Conservation (phyloP, 2,888 invertebrate genomes). For the Villa cingulata region DNA sequence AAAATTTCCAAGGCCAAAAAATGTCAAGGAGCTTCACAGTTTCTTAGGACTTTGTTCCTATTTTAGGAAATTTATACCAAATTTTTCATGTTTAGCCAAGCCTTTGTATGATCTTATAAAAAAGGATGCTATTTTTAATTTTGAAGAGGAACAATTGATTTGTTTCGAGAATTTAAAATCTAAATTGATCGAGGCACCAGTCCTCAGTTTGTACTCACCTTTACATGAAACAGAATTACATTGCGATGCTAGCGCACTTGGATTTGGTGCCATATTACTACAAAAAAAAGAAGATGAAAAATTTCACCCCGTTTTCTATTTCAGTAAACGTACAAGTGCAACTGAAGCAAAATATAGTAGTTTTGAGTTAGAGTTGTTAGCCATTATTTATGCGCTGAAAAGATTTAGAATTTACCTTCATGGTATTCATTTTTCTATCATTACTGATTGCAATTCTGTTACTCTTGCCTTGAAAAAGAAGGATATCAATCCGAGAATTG, state of each 20-base stretch:
- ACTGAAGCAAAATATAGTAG: not conserved
- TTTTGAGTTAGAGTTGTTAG: too few relatives aligned
- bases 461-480: not conserved
- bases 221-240: too few relatives aligned
- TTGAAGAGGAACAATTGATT: not conserved
- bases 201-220: not conserved
- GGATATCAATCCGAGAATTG: too few relatives aligned
- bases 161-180: not conserved
- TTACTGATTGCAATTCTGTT: not conserved
- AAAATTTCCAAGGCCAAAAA: not conserved
- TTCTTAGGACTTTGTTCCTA: not conserved
- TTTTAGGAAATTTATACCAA: not conserved
- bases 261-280: not conserved
- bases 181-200: not conserved
- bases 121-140: not conserved
- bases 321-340: not conserved
- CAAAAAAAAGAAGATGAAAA: not conserved
- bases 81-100: not conserved
- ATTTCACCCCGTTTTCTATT: not conserved
- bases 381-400: not conserved
- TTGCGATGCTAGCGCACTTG: too few relatives aligned
- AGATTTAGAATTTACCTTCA: too few relatives aligned
- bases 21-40: not conserved
- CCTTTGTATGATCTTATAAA: not conserved
- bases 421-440: too few relatives aligned